Percentiles rank a stretch among this genome's conserved stretches.
phyloP scores from a whole-genome alignment of 2,113 vertebrate species.

The Cettia cetti region DNA sequence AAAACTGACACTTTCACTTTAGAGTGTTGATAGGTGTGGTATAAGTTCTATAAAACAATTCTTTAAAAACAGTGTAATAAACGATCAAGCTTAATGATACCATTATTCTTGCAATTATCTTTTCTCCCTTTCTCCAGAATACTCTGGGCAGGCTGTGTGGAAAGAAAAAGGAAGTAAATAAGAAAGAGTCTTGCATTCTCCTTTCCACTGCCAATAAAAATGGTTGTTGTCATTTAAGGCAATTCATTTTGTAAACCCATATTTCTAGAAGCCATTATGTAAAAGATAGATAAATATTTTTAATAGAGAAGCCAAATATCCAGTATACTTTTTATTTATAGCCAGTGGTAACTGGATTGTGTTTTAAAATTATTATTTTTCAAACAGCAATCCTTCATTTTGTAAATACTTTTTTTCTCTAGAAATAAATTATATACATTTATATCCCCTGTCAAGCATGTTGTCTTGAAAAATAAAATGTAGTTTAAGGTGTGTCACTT shows the following conservation, averaged over 20 bases:
- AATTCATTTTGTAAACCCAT: not conserved
- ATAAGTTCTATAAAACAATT: not conserved
- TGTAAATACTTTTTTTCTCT: not conserved
- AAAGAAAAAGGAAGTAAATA: not conserved
- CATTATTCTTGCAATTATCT: not conserved
- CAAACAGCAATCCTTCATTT: not conserved
- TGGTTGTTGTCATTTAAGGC: not conserved
- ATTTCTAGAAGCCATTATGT: not conserved
- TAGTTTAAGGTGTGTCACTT: conserved; percentile 27
- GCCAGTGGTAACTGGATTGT: not conserved
- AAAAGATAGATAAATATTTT: not conserved
- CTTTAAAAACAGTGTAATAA: not conserved
- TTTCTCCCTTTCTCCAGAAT: not conserved
- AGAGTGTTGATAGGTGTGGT: not conserved
- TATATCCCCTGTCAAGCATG: not conserved
- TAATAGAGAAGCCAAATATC: not conserved
- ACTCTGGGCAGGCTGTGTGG: not conserved
- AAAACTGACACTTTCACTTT: not conserved
- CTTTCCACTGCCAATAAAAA: not conserved
- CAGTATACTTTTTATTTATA: not conserved
- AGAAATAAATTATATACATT: not conserved
- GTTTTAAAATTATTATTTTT: not conserved
- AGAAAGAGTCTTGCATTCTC: not conserved
- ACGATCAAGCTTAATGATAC: not conserved
- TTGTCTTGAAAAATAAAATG: conserved; percentile 13